Evolutionary conservation across 2,113 vertebrate genomes (phyloP), one percentile per base, ranked within the genome.

Genomic region (Hippolais icterina): DNA sequence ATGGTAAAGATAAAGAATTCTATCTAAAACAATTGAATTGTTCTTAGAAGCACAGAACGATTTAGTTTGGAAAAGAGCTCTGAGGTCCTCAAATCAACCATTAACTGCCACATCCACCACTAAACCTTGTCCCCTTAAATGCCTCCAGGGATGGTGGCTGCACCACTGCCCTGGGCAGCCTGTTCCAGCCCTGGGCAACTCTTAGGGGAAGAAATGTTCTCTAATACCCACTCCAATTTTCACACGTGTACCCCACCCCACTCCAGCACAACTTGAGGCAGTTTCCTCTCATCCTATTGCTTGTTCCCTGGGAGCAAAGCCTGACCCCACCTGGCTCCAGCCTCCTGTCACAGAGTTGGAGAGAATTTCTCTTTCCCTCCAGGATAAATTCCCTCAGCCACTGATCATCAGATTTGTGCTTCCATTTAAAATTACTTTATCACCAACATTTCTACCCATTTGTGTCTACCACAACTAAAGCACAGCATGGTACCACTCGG

Each of bases 371-470:
- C 27, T 47, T 69, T 17, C 63, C 20, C 49, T 70, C 37, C 49
- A 23, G 37, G 8, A 28, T 14, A 14, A 57, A 31, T 10, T 61
- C 35, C 27, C 41, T 61, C 76, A 23, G 54, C 9, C 0, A 0
- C 53, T 49, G n/a, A 64, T 52, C 11, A 4, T 13, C 28, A 74
- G 5, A 31, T 28, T 17, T 39, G 12, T 46, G 25, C 54, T 60
- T 71, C 42, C 27, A 42, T n/a, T 59, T n/a, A 9, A 12, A 60
- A 74, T 15, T 15, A 19, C 50, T 54, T n/a, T 56, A 23, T 72
- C 52, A 27, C 35, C 19, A 16, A 25, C 53, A 39, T 59, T 60
- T 21, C 52, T 64, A 17, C 17, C 25, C 6, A 7, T 4, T 35
- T 61, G 11, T 35, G 17, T 52, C 28, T 24, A 9, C 10, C 28